Evolutionary conservation across 2,113 vertebrate species (phyloP).

Genomic region (Plectropomus leopardus): DNA sequence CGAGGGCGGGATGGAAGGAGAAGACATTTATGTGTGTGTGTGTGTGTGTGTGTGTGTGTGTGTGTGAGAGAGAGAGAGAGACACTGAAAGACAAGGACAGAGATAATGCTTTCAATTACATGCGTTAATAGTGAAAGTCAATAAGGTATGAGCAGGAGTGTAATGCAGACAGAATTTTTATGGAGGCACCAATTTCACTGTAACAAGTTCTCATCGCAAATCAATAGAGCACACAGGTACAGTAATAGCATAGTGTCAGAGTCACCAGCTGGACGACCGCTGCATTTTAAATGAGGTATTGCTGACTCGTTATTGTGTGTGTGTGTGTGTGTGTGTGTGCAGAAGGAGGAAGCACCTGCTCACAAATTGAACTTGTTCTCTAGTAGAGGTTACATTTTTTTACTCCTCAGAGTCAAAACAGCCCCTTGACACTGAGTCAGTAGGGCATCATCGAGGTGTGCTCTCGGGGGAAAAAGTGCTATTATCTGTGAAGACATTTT

Average conservation of each 20-base stretch:
- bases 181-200: constrained; percentile 6
- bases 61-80: background rate
- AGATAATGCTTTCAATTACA: constrained; percentile 53
- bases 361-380: background rate
- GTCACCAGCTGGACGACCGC: constrained; percentile 24
- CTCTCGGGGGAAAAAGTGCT: background rate
- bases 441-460: background rate
- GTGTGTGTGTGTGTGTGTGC: background rate
- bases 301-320: background rate
- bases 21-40: background rate
- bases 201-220: constrained; percentile 41
- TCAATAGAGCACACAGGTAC: constrained; percentile 37
- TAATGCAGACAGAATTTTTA: constrained; percentile 26
- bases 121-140: constrained; percentile 26
- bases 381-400: background rate
- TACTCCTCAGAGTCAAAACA: background rate
- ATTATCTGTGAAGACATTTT: background rate
- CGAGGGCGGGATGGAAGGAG: constrained; percentile 15
- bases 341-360: constrained; percentile 7
- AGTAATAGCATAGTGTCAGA: background rate
- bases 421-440: background rate
- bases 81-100: constrained; percentile 40
- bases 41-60: background rate
- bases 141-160: constrained; percentile 31
- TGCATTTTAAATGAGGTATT: constrained; percentile 37